Evolutionary conservation across 2,797 vertebrate genomes (phyloP), one percentile per base, ranked within the genome.

Genomic region (Enteromius viviparus): DNA sequence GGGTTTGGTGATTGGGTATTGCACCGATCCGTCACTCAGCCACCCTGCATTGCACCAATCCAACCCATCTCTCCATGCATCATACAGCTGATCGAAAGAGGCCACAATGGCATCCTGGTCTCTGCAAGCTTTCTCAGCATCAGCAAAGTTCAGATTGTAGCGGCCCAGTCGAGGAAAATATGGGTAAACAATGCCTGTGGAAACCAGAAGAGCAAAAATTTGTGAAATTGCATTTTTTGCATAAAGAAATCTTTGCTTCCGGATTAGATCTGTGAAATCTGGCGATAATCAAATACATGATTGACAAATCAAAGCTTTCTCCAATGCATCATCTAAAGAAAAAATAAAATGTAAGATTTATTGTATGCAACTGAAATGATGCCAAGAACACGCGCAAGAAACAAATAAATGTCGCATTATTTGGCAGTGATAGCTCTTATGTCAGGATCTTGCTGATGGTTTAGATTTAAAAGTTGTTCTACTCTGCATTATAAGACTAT

Each of bases 11-110:
- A 99, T 97, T 66, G 98, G 98, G 80, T 99, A 99, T 77, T 97
- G 97, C 23, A 97, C 98, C 0, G 97, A 96, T 29, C 98, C 98
- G 0, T 99, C 98, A 0, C 91, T 97, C 72, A 99, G 95, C 98
- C 98, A 99, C 83, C 98, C 98, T 0, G 98, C 98, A 0, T 99
- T 99, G 89, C 98, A 99, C 98, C 98, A 99, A 91, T 99, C 97
- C 91, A 99, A 87, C 19, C 97, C 97, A 0, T 91, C 93, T 45
- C 94, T 93, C 97, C 98, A 99, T 29, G 97, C 97, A 0, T 96
- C 95, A 0, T 97, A 96, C 66, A 99, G 93, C 91, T 99, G 98
- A 75, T 99, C 97, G 0, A 97, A 97, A 21, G 98, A 98, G 3
- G 98, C 98, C 0, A 99, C 94, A 3, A 94, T 88, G 0, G 97